Base-by-base conservation (phyloP, 2,797 vertebrate genomes). In the Serranus cabrilla region DNA sequence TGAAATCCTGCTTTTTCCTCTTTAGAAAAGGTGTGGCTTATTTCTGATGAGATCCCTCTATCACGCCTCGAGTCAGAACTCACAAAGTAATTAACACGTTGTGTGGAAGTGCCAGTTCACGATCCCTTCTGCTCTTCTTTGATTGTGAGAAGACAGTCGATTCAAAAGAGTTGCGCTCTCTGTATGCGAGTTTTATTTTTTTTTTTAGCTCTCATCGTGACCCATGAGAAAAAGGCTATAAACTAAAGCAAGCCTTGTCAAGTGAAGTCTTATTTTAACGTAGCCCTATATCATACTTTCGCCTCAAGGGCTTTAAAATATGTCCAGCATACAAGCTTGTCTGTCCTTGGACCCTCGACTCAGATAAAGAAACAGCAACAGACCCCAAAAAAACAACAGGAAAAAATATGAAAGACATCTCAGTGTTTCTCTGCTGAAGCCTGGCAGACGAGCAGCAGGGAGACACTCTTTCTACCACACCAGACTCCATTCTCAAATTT, bases 11-110 rank as follows among this genome's bases (percentile, higher is more conserved):
- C 77, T 83, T 88, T 34, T 81, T 84, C 84, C 80, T 74, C 80
- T 80, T 83, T 45, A 76, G 70, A 65, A 76, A 67, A 89, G 87
- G 85, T 86, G 86, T 73, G 78, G 84, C 80, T 71, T 63, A 63
- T 88, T 84, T 82, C 79, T 88, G 83, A 92, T 87, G 81, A 91
- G 78, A 90, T 86, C 78, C 58, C 46, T 76, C 73, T 1, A 81
- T 79, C 81, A 60, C 49, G 16, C 80, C 57, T 57, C 11, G n/a
- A 74, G 84, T 86, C 67, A 52, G 72, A 84, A 82, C 59, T 82
- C 80, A 83, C 62, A 60, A 64, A 80, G 80, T 84, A 90, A 93
- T 93, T 90, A 93, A 83, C 87, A 87, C 76, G 23, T 90, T 27
- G 27, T 27, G 27, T 3, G 27, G 27, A 6, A 3, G 27, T 27